phyloP scores from a whole-genome alignment of 1,140 invertebrate species.

The Hydropsyche tenuis region DNA sequence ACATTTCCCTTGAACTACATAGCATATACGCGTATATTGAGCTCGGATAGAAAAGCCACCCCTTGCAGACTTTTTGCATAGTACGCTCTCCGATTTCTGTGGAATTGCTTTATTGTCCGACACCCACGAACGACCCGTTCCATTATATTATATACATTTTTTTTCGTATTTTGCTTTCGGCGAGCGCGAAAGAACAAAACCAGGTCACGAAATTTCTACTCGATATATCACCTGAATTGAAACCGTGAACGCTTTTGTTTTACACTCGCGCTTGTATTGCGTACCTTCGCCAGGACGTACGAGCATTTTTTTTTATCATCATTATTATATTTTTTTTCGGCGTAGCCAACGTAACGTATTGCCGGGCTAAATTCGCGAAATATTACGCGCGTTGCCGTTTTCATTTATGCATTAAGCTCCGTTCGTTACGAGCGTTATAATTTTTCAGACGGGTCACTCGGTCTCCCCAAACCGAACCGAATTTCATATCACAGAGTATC shows the following conservation, averaged over 20 bases:
- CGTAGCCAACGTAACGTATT: too few species aligned
- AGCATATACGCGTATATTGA: background rate
- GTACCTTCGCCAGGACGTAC: background rate
- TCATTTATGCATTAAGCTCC: conserved; percentile 35
- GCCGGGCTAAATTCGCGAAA: conserved; percentile 27
- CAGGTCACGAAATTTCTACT: conserved; percentile 45
- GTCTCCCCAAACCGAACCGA: background rate
- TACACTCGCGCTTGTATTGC: conserved; percentile 3
- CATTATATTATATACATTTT: background rate
- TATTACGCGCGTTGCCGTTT: conserved; percentile 29
- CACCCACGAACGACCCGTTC: conserved; percentile 13
- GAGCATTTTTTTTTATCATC: background rate
- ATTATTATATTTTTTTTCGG: background rate
- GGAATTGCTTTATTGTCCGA: conserved; percentile 49
- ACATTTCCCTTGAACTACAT: too few species aligned
- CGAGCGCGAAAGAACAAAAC: conserved; percentile 31
- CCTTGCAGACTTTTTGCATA: too few species aligned
- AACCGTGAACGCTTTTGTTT: conserved; percentile 30
- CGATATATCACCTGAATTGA: conserved; percentile 38
- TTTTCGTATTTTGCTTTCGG: background rate
- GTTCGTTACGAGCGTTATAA: conserved; percentile 24
- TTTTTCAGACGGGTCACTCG: conserved; percentile 16
- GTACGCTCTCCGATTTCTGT: conserved; percentile 39
- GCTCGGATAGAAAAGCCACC: background rate
- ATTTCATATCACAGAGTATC: conserved; percentile 1